phyloP scores from a whole-genome alignment of 2,797 vertebrate genomes.

The Steatocranus sp. region DNA sequence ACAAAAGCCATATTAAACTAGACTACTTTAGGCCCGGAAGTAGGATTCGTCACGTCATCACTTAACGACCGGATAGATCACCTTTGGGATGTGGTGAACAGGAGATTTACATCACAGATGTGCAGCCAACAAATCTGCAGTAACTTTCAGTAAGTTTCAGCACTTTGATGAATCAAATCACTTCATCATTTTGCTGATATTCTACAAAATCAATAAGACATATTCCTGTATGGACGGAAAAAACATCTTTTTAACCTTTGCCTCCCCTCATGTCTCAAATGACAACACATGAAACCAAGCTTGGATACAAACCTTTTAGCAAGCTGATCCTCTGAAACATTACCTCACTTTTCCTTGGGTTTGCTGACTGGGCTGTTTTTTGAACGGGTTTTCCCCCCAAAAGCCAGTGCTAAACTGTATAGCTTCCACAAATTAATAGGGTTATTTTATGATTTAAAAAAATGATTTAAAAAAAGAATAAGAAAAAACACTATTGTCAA shows the following conservation, averaged over 20 bases:
- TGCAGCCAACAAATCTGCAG: neutral
- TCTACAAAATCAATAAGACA: neutral
- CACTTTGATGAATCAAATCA: neutral
- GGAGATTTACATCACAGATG: neutral
- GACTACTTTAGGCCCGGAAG: too few species aligned
- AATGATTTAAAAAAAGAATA: neutral
- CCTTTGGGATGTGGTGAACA: neutral
- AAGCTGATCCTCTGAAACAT: slow-evolving; percentile 18
- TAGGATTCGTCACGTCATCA: too few species aligned
- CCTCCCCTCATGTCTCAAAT: neutral
- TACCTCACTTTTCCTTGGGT: neutral
- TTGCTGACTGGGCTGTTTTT: neutral
- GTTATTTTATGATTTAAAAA: neutral
- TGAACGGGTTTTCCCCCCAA: rapidly evolving
- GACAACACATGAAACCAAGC: neutral
- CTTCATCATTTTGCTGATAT: neutral
- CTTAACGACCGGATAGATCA: too few species aligned
- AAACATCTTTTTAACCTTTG: neutral
- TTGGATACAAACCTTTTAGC: neutral
- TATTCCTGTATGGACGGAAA: neutral
- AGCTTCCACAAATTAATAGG: slow-evolving; percentile 8
- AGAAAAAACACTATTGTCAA: neutral
- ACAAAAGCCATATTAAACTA: too few species aligned
- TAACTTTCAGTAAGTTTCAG: neutral
- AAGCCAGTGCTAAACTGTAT: slow-evolving; percentile 12